Percentiles rank a stretch among this genome's conserved stretches.
Conservation (phyloP, 2,113 vertebrate genomes). For the Otocyon megalotis region DNA sequence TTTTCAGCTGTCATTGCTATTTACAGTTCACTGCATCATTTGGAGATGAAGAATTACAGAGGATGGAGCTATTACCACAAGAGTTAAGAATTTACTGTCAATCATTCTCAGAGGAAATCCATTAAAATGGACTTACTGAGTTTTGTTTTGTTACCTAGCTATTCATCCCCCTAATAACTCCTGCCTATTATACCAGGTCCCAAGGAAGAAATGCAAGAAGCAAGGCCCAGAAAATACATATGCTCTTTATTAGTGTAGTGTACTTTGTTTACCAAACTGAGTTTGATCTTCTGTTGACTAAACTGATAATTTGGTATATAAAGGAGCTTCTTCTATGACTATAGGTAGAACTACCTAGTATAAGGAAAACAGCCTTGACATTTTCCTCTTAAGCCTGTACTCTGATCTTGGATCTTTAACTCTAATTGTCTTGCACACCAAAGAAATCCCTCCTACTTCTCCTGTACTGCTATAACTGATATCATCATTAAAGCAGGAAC, state of each 20-base stretch:
- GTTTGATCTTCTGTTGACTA: not conserved
- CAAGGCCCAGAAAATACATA: not conserved
- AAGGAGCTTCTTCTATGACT: not conserved
- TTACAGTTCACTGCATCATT: not conserved
- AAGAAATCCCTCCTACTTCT: not conserved
- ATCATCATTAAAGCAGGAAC: not conserved
- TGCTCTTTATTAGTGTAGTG: not conserved
- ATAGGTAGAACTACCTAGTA: not conserved
- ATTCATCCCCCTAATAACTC: not conserved
- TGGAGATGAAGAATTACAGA: not conserved
- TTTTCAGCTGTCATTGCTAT: not conserved
- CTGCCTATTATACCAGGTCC: not conserved
- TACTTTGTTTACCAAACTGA: not conserved
- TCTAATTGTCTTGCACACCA: not conserved
- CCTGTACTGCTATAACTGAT: not conserved
- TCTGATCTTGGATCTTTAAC: not conserved
- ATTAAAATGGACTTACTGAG: not conserved
- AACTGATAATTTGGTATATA: not conserved
- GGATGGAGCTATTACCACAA: not conserved
- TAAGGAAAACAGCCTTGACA: not conserved
- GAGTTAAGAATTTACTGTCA: not conserved
- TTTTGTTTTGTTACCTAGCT: not conserved
- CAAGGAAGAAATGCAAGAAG: not conserved
- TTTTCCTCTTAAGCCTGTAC: not conserved
- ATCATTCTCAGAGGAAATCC: not conserved